Conservation (phyloP, 2,113 vertebrate species). For the Thymallus thymallus region DNA sequence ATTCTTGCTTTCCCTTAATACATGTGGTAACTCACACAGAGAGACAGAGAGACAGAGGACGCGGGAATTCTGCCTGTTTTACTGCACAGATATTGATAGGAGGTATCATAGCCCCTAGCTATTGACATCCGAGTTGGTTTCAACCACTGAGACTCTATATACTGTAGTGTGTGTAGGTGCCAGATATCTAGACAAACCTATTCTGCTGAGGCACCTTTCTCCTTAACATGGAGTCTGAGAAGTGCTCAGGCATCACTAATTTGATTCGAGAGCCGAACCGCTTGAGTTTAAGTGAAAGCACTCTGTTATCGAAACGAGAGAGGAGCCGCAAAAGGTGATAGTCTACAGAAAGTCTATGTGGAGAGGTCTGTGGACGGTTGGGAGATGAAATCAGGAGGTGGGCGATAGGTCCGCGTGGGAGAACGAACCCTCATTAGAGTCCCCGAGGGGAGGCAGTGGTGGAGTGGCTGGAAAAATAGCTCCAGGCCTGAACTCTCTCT, state of each 20-base stretch:
- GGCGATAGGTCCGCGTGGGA: conserved; percentile 63
- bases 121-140: too few relatives aligned
- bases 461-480: conserved; percentile 70
- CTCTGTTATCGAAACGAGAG: conserved; percentile 64
- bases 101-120: conserved; percentile 25
- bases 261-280: conserved; percentile 61
- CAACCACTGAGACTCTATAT: conserved; percentile 27
- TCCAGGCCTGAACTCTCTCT: conserved; percentile 63
- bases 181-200: conserved; percentile 19
- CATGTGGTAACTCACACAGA: conserved; percentile 21
- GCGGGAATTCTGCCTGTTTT: conserved; percentile 11
- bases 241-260: conserved; percentile 60
- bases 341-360: conserved; percentile 45
- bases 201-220: conserved; percentile 42
- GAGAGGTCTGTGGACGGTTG: conserved; percentile 55
- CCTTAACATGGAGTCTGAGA: conserved; percentile 49
- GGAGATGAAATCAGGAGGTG: conserved; percentile 68
- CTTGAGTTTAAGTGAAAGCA: conserved; percentile 62
- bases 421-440: conserved; percentile 65
- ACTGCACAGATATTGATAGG: conserved; percentile 16
- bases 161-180: not conserved
- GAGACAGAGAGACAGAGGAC: not conserved
- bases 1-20: conserved; percentile 40
- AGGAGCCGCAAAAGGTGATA: conserved; percentile 58
- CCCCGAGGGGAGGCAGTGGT: conserved; percentile 38